A percentile compares a stretch with the other conserved stretches of the same genome.
phyloP scores from a whole-genome alignment of 1,140 invertebrate genomes.

The Neodiprion virginianus region DNA sequence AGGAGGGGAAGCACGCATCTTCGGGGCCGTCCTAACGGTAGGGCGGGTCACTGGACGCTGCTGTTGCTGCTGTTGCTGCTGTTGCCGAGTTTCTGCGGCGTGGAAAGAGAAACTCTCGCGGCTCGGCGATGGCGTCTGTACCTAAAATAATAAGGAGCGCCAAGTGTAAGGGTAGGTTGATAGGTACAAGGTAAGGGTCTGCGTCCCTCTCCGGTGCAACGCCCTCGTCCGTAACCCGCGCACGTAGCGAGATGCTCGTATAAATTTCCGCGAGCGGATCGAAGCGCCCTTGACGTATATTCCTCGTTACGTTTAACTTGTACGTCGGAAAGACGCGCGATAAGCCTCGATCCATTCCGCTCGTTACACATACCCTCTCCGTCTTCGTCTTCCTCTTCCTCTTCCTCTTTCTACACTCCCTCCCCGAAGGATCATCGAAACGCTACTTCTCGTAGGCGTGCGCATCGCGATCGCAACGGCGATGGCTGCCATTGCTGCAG shows the following conservation, averaged over 20 bases:
- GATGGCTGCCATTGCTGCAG: background rate
- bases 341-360: too few relatives aligned
- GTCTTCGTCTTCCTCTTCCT: slow-evolving; percentile 14
- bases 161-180: background rate
- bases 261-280: too few relatives aligned
- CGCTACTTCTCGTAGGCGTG: slow-evolving; percentile 4
- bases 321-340: too few relatives aligned
- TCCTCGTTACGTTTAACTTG: too few relatives aligned
- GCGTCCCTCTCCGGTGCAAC: background rate
- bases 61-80: slow-evolving; percentile 24
- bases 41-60: slow-evolving; percentile 63
- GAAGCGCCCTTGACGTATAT: too few relatives aligned
- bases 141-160: background rate
- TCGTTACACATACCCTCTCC: too few relatives aligned
- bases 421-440: background rate
- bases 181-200: background rate
- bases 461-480: too few relatives aligned
- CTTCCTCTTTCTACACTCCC: slow-evolving; percentile 16
- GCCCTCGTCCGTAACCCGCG: background rate
- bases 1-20: slow-evolving; percentile 44
- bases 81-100: background rate
- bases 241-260: background rate
- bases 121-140: too few relatives aligned
- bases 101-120: background rate
- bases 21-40: slow-evolving; percentile 64